Conservation (phyloP, 1,140 invertebrate genomes). For the Nebria ingens region DNA sequence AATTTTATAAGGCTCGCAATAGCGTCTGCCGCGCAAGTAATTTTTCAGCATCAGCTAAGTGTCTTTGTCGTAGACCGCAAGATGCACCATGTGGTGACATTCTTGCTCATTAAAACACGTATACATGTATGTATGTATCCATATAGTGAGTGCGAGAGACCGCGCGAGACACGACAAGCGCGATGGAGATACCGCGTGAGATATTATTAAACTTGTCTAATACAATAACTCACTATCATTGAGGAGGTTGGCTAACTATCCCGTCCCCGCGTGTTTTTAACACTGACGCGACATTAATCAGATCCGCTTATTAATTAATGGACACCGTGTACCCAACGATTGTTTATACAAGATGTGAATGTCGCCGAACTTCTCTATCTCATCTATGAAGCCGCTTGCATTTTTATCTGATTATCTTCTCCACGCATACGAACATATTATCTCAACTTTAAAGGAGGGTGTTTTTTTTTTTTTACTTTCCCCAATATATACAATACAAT, state of each 20-base stretch:
- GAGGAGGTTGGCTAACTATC: constrained; percentile 7
- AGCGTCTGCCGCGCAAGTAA: background rate
- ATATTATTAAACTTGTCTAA: constrained; percentile 10
- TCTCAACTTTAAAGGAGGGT: too few species aligned
- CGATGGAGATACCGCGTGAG: background rate
- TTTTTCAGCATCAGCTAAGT: background rate
- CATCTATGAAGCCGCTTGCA: too few species aligned
- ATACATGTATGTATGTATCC: too few species aligned
- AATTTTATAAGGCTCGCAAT: too few species aligned
- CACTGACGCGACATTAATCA: constrained; percentile 3
- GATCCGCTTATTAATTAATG: constrained; percentile 7
- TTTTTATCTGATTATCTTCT: too few species aligned
- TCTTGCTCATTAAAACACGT: constrained; percentile 7
- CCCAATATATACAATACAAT: too few species aligned
- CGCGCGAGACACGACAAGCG: background rate
- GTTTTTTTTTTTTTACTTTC: too few species aligned
- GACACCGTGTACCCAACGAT: background rate
- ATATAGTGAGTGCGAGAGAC: background rate
- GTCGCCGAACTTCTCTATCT: too few species aligned
- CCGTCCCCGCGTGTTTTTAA: background rate
- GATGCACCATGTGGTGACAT: constrained; percentile 2
- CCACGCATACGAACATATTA: too few species aligned
- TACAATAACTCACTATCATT: constrained; percentile 7
- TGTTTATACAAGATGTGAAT: background rate
- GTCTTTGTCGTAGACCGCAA: constrained; percentile 3